Percentiles rank a stretch among this genome's conserved stretches.
phyloP scores from a whole-genome alignment of 1,140 invertebrate species.

The Tachypleus tridentatus region DNA sequence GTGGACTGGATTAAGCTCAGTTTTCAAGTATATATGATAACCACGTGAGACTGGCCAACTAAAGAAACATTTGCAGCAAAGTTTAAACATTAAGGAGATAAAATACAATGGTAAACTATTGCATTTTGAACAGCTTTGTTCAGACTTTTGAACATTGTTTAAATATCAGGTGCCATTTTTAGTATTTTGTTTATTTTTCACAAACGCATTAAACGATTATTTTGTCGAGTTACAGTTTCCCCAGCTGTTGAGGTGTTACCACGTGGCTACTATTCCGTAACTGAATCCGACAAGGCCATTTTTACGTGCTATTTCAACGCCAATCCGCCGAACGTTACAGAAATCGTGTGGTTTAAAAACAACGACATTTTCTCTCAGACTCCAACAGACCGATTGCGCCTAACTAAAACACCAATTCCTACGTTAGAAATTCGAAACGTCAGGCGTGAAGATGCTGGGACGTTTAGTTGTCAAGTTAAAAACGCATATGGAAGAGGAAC shows the following conservation, averaged over 20 bases:
- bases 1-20: too few relatives aligned
- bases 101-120: too few relatives aligned
- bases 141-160: too few relatives aligned
- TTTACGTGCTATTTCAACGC: conserved; percentile 25
- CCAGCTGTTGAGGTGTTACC: conserved; percentile 25
- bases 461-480: conserved; percentile 24
- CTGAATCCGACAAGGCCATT: conserved; percentile 19
- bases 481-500: conserved; percentile 28
- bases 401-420: conserved; percentile 7
- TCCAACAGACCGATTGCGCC: not conserved
- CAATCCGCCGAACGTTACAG: conserved; percentile 27
- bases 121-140: too few relatives aligned
- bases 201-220: not conserved
- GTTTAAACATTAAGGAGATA: too few relatives aligned
- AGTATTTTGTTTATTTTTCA: too few relatives aligned
- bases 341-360: conserved; percentile 27
- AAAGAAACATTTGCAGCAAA: too few relatives aligned
- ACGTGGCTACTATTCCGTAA: conserved; percentile 21
- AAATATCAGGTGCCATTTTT: too few relatives aligned
- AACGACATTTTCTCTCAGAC: not conserved
- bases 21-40: too few relatives aligned
- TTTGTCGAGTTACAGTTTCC: conserved; percentile 20
- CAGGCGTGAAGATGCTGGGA: conserved; percentile 26
- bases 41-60: too few relatives aligned
- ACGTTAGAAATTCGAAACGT: conserved; percentile 24